Evolutionary conservation across 2,888 invertebrate species (phyloP).

Genomic region (Acanthoscelides obtectus): DNA sequence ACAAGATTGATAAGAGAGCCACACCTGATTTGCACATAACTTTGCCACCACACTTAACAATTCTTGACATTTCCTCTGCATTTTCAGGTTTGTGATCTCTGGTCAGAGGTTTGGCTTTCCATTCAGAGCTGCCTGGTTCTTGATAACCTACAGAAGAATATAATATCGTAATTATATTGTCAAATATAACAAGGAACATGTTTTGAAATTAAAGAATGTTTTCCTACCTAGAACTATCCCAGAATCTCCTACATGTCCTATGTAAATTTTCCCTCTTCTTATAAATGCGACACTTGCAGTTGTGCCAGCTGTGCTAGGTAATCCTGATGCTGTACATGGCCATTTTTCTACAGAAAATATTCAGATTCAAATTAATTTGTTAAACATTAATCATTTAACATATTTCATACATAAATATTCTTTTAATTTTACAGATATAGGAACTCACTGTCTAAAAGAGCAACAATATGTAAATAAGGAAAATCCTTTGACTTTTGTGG

Average conservation of each 20-base stretch:
- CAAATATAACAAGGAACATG: neutral
- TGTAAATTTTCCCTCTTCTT: conserved; percentile 87
- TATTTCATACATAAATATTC: neutral
- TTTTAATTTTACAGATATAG: too few relatives aligned
- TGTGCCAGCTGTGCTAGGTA: conserved; percentile 95
- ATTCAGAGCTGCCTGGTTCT: conserved; percentile 51
- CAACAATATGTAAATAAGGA: too few relatives aligned
- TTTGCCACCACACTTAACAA: conserved; percentile 77
- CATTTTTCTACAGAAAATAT: conserved; percentile 69
- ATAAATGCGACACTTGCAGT: conserved; percentile 96
- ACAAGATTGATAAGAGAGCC: neutral
- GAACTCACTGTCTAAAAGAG: too few relatives aligned
- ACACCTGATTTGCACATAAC: conserved; percentile 60
- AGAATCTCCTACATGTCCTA: conserved; percentile 98
- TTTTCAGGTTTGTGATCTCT: conserved; percentile 95
- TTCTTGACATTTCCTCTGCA: conserved; percentile 75
- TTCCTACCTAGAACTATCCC: conserved; percentile 65
- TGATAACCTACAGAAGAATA: conserved; percentile 37
- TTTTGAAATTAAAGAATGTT: neutral
- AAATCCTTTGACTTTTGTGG: too few relatives aligned
- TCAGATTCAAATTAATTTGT: neutral
- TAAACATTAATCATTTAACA: too few relatives aligned
- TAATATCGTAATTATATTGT: neutral
- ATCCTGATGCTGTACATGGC: conserved; percentile 93
- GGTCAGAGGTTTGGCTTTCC: conserved; percentile 79